Evolutionary conservation across 2,113 vertebrate genomes (phyloP).

Genomic region (Lophochroa leadbeateri): DNA sequence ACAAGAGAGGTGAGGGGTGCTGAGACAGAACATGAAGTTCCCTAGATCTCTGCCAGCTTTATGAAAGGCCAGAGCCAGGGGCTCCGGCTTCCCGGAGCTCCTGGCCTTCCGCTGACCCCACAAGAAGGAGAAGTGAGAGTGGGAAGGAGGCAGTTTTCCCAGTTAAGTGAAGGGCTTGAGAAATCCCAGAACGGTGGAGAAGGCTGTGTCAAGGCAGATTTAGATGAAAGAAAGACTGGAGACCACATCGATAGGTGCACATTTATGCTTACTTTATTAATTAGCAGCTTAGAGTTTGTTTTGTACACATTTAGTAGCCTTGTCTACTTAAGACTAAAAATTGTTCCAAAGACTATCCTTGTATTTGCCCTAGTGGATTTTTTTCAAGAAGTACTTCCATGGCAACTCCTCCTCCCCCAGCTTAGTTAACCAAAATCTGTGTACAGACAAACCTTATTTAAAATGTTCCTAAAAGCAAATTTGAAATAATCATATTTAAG

Average conservation of each 20-base stretch:
- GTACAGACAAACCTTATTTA: background rate
- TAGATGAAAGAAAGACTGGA: background rate
- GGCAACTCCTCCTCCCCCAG: background rate
- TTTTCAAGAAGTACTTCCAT: background rate
- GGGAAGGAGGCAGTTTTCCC: background rate
- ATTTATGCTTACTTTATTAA: background rate
- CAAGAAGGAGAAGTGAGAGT: background rate
- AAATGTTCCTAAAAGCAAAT: background rate
- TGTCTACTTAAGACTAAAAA: background rate
- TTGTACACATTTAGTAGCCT: background rate
- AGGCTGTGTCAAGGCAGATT: background rate
- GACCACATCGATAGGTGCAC: rapidly evolving
- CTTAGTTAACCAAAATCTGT: background rate
- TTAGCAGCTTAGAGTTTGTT: background rate
- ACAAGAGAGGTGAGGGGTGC: background rate
- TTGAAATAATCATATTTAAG: background rate
- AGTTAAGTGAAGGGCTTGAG: background rate
- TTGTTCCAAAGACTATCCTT: background rate
- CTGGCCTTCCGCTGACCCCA: background rate
- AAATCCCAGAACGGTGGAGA: background rate
- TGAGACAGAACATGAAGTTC: background rate
- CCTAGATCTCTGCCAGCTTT: background rate
- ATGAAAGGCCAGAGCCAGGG: background rate
- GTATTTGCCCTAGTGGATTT: background rate
- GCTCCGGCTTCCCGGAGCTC: background rate